phyloP scores from a whole-genome alignment of 1,140 invertebrate species.

The Littorina saxatilis region DNA sequence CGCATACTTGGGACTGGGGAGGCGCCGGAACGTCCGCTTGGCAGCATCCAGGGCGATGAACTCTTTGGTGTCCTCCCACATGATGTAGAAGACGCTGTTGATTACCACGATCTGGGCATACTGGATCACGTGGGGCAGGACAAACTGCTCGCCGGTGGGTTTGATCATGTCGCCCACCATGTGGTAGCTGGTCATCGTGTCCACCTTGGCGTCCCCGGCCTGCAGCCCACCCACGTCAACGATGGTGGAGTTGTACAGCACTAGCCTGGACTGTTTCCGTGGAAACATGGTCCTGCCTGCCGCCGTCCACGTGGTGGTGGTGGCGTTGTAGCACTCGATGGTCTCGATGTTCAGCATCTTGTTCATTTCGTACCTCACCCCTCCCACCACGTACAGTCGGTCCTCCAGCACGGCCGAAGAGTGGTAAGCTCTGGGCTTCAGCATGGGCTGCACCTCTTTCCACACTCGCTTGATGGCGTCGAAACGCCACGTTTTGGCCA shows the following conservation, averaged over 20 bases:
- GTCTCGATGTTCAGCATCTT: conserved; percentile 64
- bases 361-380: conserved; percentile 60
- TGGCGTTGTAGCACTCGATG: conserved; percentile 71
- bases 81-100: conserved; percentile 71
- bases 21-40: conserved; percentile 69
- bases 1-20: conserved; percentile 62
- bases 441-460: conserved; percentile 60
- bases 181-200: conserved; percentile 72
- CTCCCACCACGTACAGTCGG: conserved; percentile 71
- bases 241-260: conserved; percentile 66
- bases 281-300: conserved; percentile 69
- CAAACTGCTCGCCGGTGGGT: conserved; percentile 69
- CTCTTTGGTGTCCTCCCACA: conserved; percentile 73
- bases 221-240: conserved; percentile 72
- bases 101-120: conserved; percentile 71
- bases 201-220: conserved; percentile 61
- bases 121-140: conserved; percentile 70
- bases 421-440: conserved; percentile 70
- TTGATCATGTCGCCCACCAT: conserved; percentile 57
- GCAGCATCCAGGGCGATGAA: conserved; percentile 72
- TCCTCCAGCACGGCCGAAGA: conserved; percentile 66
- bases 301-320: conserved; percentile 63
- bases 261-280: conserved; percentile 65
- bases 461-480: conserved; percentile 65
- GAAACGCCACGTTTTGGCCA: conserved; percentile 72